Evolutionary conservation across 2,113 vertebrate genomes (phyloP).

Genomic region (Drymodes brunneopygia): DNA sequence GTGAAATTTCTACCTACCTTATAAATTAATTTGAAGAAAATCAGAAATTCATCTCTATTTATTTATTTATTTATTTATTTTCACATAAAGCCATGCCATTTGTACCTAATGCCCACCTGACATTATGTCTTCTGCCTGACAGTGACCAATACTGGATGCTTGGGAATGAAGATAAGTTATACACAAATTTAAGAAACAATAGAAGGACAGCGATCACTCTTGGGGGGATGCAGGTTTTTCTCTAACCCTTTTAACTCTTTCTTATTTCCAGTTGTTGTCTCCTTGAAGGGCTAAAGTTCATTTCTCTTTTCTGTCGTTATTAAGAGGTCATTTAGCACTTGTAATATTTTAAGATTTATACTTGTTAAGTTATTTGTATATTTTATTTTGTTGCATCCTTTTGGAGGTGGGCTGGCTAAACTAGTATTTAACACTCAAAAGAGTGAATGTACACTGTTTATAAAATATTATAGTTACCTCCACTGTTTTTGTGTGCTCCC

Average conservation of each 20-base stretch:
- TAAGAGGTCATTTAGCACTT: not conserved
- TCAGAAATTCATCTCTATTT: accelerated
- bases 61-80: not conserved
- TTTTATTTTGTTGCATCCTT: not conserved
- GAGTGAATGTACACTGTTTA: not conserved
- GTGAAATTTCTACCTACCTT: not conserved
- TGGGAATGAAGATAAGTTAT: not conserved
- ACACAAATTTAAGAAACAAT: not conserved
- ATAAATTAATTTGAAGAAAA: not conserved
- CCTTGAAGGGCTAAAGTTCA: not conserved
- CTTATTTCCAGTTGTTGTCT: not conserved
- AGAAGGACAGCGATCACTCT: not conserved
- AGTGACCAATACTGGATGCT: not conserved
- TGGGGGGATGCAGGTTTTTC: not conserved
- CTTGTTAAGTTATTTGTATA: not conserved
- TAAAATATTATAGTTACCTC: not conserved
- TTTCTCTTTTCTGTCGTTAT: not conserved
- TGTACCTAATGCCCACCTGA: not conserved
- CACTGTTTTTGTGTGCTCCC: accelerated
- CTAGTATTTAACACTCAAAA: not conserved
- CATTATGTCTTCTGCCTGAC: not conserved
- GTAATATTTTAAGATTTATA: not conserved
- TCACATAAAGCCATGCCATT: not conserved
- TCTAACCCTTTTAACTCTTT: not conserved
- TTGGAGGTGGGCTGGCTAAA: not conserved